These are phyloP conservation scores for Drosophila lutescens DNA, from an alignment of 2,888 invertebrate genomes.

Conservation along the genomic window DNA sequence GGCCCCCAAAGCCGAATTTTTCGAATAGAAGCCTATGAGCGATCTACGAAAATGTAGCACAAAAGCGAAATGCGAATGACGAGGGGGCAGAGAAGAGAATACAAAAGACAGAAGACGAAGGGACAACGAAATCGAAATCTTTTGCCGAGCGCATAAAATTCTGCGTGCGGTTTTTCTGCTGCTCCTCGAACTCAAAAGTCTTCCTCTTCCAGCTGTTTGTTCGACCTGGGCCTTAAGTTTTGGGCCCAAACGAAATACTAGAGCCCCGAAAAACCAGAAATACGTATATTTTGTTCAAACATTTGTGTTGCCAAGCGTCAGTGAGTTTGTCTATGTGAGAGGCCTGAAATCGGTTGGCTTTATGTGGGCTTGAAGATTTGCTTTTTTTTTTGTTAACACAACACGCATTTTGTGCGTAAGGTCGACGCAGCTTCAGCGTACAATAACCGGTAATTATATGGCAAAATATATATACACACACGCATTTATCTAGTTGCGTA, in stretches of 20 bases:
- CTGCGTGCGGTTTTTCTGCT: conserved; percentile 56
- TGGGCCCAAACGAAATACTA: conserved; percentile 32
- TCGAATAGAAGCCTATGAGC: conserved; percentile 6
- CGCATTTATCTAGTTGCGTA: conserved; percentile 39
- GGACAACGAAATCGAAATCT: conserved; percentile 65
- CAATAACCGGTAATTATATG: conserved; percentile 59
- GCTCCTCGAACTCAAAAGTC: conserved; percentile 6
- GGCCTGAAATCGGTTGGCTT: conserved; percentile 15
- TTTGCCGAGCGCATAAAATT: conserved; percentile 75
- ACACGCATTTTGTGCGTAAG: conserved; percentile 75
- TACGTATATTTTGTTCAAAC: conserved; percentile 44
- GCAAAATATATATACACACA: conserved; percentile 60
- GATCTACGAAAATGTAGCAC: conserved; percentile 50
- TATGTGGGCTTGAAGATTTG: conserved; percentile 19
- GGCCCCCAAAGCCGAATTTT: conserved; percentile 21
- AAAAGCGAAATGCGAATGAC: conserved; percentile 56
- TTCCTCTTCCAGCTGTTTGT: conserved; percentile 52
- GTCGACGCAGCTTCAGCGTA: conserved; percentile 66
- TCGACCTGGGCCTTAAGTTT: conserved; percentile 50
- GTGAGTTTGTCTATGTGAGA: conserved; percentile 47
- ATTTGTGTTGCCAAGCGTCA: conserved; percentile 72
- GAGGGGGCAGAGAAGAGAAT: conserved; percentile 34
- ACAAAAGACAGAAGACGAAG: conserved; percentile 14
- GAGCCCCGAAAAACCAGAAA: conserved; percentile 61
- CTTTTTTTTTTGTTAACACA: conserved; percentile 47